Percentiles rank a stretch among this genome's conserved stretches.
Conservation (phyloP, 2,797 vertebrate species). For the Amniataba percoides region DNA sequence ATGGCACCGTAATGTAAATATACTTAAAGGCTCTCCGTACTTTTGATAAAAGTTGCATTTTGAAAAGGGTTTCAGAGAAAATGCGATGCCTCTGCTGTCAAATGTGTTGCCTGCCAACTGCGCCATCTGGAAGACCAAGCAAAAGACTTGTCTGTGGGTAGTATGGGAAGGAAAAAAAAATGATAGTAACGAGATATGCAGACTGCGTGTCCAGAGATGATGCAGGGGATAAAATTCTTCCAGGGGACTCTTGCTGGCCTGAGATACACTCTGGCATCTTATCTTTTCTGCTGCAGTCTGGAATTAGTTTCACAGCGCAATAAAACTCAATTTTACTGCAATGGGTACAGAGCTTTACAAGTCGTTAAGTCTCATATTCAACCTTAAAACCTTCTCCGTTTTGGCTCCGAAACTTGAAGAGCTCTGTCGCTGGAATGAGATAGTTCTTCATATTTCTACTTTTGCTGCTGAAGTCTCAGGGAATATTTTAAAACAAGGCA, state of each 20-base stretch:
- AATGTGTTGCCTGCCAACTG: constrained; percentile 57
- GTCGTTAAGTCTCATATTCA: constrained; percentile 51
- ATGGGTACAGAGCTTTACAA: constrained; percentile 53
- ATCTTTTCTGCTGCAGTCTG: constrained; percentile 40
- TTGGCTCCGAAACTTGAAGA: constrained; percentile 11
- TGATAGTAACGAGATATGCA: constrained; percentile 37
- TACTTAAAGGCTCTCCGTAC: constrained; percentile 14
- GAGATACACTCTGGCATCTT: constrained; percentile 32
- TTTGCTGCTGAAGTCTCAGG: constrained; percentile 20
- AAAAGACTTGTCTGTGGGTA: constrained; percentile 45
- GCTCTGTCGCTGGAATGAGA: constrained; percentile 17
- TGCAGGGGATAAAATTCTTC: constrained; percentile 38
- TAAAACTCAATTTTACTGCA: constrained; percentile 56
- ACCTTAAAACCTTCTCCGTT: constrained; percentile 37
- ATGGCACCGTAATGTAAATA: constrained; percentile 22
- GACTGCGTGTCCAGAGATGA: constrained; percentile 52
- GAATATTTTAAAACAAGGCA: constrained; percentile 30
- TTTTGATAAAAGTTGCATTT: constrained; percentile 55
- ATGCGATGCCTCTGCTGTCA: constrained; percentile 45
- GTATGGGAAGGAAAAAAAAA: neutral
- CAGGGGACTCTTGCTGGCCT: constrained; percentile 32
- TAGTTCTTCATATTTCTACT: constrained; percentile 9
- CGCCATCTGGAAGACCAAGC: constrained; percentile 67
- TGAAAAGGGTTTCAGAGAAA: constrained; percentile 57
- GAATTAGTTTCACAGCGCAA: constrained; percentile 54